These are phyloP conservation scores for Drosophila kepulauana DNA, from an alignment of 1,140 invertebrate genomes.

Conservation along the genomic window DNA sequence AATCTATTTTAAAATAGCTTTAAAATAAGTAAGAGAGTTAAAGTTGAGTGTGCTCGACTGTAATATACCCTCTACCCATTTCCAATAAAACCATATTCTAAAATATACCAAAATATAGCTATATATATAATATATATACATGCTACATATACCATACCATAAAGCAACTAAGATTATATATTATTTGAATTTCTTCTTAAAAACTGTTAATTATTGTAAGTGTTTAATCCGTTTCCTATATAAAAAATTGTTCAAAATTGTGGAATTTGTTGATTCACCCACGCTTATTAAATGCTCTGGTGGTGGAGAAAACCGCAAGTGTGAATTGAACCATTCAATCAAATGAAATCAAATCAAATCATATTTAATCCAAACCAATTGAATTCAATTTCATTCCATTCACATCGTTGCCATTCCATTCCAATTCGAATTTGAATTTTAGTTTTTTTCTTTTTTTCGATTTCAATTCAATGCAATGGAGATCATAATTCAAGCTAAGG, in stretches of 20 bases:
- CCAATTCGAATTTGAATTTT: conserved; percentile 2
- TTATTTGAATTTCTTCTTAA: too few relatives aligned
- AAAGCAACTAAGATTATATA: too few relatives aligned
- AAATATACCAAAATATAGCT: too few relatives aligned
- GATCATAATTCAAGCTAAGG: conserved; percentile 69
- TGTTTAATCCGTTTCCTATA: neutral
- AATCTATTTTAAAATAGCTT: too few relatives aligned
- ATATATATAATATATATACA: too few relatives aligned
- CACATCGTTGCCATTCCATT: conserved; percentile 11
- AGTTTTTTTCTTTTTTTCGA: conserved; percentile 1
- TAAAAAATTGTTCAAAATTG: neutral
- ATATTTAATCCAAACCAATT: conserved; percentile 25
- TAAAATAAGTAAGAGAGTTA: too few relatives aligned
- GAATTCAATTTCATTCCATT: conserved; percentile 34
- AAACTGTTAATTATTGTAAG: too few relatives aligned
- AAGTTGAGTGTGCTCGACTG: too few relatives aligned
- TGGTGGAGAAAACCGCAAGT: conserved; percentile 14
- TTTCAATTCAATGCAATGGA: conserved; percentile 48
- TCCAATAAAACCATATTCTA: too few relatives aligned
- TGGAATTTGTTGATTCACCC: neutral
- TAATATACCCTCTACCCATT: too few relatives aligned
- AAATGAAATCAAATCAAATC: conserved; percentile 9
- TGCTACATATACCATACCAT: too few relatives aligned
- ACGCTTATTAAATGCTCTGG: neutral
- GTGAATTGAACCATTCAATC: conserved; percentile 25